phyloP scores from a whole-genome alignment of 2,888 invertebrate genomes.

The Xylota sylvarum region DNA sequence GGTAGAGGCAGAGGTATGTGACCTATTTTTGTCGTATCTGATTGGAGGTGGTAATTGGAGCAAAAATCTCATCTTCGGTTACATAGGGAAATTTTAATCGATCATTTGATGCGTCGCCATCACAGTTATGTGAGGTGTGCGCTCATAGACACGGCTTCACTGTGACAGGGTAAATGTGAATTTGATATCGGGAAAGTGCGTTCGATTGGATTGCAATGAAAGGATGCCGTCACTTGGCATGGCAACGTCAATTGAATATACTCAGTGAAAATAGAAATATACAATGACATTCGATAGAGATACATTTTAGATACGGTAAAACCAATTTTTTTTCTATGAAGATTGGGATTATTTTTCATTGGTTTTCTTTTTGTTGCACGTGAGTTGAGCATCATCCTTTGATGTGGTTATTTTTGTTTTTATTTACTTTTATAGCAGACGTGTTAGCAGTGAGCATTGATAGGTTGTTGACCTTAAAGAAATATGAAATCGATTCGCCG shows the following conservation, averaged over 20 bases:
- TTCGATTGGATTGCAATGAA: slow-evolving; percentile 53
- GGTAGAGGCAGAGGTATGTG: slow-evolving; percentile 53
- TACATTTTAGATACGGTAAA: background rate
- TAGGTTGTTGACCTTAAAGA: background rate
- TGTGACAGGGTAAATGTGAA: slow-evolving; percentile 32
- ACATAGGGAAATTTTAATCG: slow-evolving; percentile 52
- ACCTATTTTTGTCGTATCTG: slow-evolving; percentile 70
- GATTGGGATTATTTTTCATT: slow-evolving; percentile 27
- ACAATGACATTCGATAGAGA: slow-evolving; percentile 12
- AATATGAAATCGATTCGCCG: background rate
- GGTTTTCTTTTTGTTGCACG: background rate
- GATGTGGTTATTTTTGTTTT: slow-evolving; percentile 17
- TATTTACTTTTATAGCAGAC: background rate
- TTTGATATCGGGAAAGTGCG: slow-evolving; percentile 64
- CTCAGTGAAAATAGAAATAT: slow-evolving; percentile 5
- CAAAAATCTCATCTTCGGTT: slow-evolving; percentile 65
- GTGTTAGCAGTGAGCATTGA: background rate
- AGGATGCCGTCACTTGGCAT: slow-evolving; percentile 52
- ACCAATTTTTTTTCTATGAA: background rate
- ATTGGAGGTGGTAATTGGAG: slow-evolving; percentile 63
- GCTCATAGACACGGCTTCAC: slow-evolving; percentile 26
- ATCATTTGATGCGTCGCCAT: slow-evolving; percentile 38
- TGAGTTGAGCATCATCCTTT: slow-evolving; percentile 13
- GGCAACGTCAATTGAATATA: slow-evolving; percentile 10
- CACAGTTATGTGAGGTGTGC: slow-evolving; percentile 1